Percentiles rank a stretch among this genome's conserved stretches.
phyloP scores from a whole-genome alignment of 1,140 invertebrate genomes.

The Drosophila bocqueti region DNA sequence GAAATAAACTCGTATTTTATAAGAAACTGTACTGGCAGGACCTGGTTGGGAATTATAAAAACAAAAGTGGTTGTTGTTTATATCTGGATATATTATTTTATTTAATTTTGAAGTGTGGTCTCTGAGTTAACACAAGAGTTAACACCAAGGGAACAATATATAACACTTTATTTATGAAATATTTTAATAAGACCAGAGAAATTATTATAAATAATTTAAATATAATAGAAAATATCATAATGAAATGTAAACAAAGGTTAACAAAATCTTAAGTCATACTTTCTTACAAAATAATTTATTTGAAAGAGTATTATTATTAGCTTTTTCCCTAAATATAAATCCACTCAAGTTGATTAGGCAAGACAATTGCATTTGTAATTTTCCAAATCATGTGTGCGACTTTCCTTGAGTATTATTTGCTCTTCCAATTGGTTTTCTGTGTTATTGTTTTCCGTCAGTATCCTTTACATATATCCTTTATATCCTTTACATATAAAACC shows the following conservation, averaged over 20 bases:
- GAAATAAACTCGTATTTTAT: neutral
- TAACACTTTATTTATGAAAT: no score
- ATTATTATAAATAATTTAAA: no score
- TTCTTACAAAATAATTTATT: neutral
- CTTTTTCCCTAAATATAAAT: neutral
- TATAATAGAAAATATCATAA: neutral
- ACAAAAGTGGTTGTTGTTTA: no score
- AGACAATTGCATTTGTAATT: conserved; percentile 10
- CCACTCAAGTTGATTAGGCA: conserved; percentile 5
- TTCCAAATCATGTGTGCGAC: conserved; percentile 4
- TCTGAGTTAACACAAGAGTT: no score
- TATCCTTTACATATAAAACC: conserved; percentile 36
- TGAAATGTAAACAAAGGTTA: neutral
- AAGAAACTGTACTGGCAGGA: no score
- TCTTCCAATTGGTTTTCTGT: conserved; percentile 3
- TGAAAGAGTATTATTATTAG: neutral
- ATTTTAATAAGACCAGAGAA: no score
- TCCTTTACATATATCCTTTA: conserved; percentile 4
- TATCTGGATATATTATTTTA: no score
- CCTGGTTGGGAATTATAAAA: neutral
- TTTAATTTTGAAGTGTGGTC: no score
- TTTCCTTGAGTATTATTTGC: conserved; percentile 10
- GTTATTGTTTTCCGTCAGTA: conserved; percentile 7
- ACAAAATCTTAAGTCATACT: no score
- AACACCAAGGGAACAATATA: no score